Evolutionary conservation across 2,888 invertebrate species (phyloP).

Genomic region (Rhamphomyia laevipes): DNA sequence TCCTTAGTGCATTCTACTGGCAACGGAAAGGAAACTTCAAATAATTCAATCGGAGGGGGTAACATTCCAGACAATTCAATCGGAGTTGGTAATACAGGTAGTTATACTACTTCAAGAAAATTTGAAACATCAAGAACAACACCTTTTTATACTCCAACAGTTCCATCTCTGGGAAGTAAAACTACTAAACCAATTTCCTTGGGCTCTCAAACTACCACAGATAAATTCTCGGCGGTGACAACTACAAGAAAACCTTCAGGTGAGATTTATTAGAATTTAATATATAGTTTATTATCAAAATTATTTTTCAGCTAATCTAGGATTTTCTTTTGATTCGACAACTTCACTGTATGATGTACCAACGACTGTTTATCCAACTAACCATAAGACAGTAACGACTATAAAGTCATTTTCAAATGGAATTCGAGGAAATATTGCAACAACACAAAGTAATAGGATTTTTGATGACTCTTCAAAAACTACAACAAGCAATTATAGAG

Average conservation of each 20-base stretch:
- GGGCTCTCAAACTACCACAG: background rate
- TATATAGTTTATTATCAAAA: too few species aligned
- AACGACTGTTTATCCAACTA: too few species aligned
- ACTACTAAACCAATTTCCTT: background rate
- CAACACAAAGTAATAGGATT: too few species aligned
- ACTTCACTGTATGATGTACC: background rate
- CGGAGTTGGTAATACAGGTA: constrained; percentile 19
- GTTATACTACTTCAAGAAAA: constrained; percentile 30
- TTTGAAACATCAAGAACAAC: constrained; percentile 31
- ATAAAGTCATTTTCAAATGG: too few species aligned
- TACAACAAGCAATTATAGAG: too few species aligned
- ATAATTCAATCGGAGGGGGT: too few species aligned
- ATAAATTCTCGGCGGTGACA: background rate
- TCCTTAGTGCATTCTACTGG: background rate
- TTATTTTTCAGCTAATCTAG: background rate
- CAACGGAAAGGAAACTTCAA: background rate
- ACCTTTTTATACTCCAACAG: constrained; percentile 36
- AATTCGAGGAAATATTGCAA: too few species aligned
- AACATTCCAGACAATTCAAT: background rate
- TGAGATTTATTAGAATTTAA: background rate
- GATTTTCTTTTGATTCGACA: background rate
- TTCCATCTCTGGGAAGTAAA: constrained; percentile 24
- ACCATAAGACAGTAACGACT: too few species aligned
- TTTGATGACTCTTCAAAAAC: too few species aligned
- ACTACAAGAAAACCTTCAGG: background rate